Evolutionary conservation across 2,797 vertebrate genomes (phyloP), one percentile per base, ranked within the genome.

Genomic region (Leptodactylus fallax): DNA sequence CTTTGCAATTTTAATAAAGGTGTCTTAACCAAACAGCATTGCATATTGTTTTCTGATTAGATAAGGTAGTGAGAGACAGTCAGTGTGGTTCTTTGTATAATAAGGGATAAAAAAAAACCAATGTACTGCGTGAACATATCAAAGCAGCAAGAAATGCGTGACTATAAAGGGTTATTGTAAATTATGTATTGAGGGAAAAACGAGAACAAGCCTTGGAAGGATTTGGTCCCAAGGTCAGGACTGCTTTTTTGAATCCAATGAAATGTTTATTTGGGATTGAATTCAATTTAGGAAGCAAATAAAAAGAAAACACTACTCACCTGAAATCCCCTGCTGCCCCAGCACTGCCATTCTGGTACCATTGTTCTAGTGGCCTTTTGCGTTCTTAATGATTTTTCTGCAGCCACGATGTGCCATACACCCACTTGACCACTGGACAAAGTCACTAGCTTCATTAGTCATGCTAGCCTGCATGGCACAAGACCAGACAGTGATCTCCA

Each of bases 1-100:
- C 84, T 58, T 86, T 77, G 79, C 60, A 86, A 81, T 89, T 89
- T 89, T 89, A 89, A 89, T 89, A 89, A 89, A 86, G 72, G 79
- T 89, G 84, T 89, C 79, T 86, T 89, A 89, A 86, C 84, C 79
- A 89, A 89, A 89, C 84, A 86, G 88, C 36, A 83, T 60, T 83
- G 84, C 60, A 86, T 89, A 79, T 86, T 86, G 80, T 83, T 82
- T 89, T 89, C 83, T 85, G 87, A 85, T 81, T 81, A 88, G 88
- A 89, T 89, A 86, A 89, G 84, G 71, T 53, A 86, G n/a, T 36
- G 51, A 23, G 56, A 86, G 88, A 83, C 71, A 86, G 71, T 60
- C 69, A 82, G 84, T 78, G 84, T 17, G 71, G 60, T 56, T 78
- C 76, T 79, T 58, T 60, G 82, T 88, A 85, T 74, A 83, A 88